These are phyloP conservation scores for Linurgus olivaceus DNA, from an alignment of 2,797 vertebrate genomes.

Conservation along the genomic window DNA sequence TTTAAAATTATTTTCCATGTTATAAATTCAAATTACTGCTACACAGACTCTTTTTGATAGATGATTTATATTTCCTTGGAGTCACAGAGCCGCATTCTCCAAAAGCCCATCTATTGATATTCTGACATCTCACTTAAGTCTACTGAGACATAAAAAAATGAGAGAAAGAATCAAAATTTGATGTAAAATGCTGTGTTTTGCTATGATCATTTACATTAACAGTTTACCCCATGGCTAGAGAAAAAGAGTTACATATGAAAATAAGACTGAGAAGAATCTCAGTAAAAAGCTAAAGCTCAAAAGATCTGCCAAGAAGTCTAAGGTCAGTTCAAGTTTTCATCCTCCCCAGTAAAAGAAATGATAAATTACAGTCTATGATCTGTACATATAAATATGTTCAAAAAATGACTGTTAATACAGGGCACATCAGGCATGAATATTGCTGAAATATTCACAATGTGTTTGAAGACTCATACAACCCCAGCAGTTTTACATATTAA, in stretches of 20 bases:
- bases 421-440: background rate
- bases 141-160: background rate
- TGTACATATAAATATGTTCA: background rate
- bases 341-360: background rate
- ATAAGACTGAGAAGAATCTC: background rate
- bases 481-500: background rate
- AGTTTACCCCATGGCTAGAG: background rate
- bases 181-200: background rate
- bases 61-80: background rate
- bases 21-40: background rate
- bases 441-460: background rate
- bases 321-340: background rate
- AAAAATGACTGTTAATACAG: background rate
- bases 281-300: background rate
- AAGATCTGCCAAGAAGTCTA: background rate
- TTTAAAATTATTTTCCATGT: background rate
- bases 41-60: background rate
- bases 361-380: background rate
- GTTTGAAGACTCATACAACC: background rate
- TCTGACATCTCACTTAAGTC: background rate
- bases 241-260: background rate
- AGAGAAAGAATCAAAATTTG: background rate
- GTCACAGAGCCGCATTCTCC: background rate
- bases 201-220: background rate
- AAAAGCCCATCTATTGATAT: background rate